These are phyloP conservation scores for Ceryle rudis DNA, from an alignment of 2,797 vertebrate species.

Conservation along the genomic window DNA sequence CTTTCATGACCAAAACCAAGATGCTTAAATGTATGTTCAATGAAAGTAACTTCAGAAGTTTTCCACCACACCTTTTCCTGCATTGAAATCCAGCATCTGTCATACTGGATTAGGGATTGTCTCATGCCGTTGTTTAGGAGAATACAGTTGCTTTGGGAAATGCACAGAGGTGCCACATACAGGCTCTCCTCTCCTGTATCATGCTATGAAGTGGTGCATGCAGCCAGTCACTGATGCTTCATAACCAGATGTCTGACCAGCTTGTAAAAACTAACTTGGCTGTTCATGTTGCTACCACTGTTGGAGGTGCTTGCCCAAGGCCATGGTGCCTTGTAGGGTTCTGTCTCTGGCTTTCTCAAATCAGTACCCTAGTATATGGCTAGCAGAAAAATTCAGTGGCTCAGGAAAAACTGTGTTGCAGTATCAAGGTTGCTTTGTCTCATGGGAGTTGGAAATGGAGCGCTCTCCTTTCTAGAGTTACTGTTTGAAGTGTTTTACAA, in stretches of 20 bases:
- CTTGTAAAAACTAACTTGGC: background rate
- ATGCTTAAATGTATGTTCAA: background rate
- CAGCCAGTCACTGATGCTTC: background rate
- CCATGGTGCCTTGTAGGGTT: background rate
- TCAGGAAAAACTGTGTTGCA: rapidly evolving
- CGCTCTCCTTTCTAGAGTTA: background rate
- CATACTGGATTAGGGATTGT: background rate
- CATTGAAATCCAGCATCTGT: background rate
- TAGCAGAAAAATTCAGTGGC: background rate
- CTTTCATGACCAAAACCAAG: background rate
- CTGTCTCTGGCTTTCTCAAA: background rate
- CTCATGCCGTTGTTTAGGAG: background rate
- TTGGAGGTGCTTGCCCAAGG: background rate
- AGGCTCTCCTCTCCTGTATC: background rate
- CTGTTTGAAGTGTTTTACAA: background rate
- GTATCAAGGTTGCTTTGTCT: background rate
- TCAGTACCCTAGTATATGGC: background rate
- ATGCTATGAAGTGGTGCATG: background rate
- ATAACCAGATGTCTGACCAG: background rate
- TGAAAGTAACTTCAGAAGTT: background rate
- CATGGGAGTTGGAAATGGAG: background rate
- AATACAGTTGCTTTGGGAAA: background rate
- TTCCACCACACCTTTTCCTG: background rate
- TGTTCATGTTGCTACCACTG: background rate
- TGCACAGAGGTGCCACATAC: background rate